Percentiles rank a stretch among this genome's conserved stretches.
Evolutionary conservation across 2,888 invertebrate genomes (phyloP).

Genomic region (Plebejus argus): DNA sequence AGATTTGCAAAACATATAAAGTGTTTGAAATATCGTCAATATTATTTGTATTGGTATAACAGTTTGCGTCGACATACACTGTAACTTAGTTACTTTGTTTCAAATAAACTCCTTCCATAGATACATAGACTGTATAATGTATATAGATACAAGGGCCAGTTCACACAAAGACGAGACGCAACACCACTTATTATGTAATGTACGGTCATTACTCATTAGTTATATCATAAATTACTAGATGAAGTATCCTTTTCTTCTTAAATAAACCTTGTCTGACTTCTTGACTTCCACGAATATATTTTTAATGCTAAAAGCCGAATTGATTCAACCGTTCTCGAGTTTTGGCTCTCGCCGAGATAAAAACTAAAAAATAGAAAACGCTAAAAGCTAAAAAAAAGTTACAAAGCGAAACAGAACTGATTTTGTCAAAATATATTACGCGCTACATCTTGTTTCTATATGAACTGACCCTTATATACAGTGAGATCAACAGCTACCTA

Average conservation of each 20-base stretch:
- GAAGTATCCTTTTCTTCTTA: too few species aligned
- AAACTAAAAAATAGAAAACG: too few species aligned
- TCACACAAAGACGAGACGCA: neutral
- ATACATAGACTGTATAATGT: too few species aligned
- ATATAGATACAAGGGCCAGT: neutral
- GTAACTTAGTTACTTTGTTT: slow-evolving; percentile 6
- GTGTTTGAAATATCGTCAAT: neutral
- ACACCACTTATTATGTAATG: too few species aligned
- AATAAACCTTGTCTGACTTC: too few species aligned
- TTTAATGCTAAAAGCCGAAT: too few species aligned
- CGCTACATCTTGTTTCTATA: neutral
- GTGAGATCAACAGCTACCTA: neutral
- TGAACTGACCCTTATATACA: neutral
- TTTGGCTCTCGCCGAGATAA: too few species aligned
- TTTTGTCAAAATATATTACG: neutral
- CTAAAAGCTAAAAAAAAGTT: too few species aligned
- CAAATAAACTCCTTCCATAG: neutral
- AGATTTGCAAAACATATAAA: neutral
- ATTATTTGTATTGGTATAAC: slow-evolving; percentile 9
- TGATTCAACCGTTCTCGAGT: too few species aligned
- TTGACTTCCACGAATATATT: too few species aligned
- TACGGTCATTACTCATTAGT: too few species aligned
- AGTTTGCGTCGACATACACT: neutral
- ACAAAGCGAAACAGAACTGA: neutral
- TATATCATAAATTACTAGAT: too few species aligned